These are phyloP conservation scores for Bellardia bayeri DNA, from an alignment of 2,888 invertebrate genomes.

Conservation along the genomic window DNA sequence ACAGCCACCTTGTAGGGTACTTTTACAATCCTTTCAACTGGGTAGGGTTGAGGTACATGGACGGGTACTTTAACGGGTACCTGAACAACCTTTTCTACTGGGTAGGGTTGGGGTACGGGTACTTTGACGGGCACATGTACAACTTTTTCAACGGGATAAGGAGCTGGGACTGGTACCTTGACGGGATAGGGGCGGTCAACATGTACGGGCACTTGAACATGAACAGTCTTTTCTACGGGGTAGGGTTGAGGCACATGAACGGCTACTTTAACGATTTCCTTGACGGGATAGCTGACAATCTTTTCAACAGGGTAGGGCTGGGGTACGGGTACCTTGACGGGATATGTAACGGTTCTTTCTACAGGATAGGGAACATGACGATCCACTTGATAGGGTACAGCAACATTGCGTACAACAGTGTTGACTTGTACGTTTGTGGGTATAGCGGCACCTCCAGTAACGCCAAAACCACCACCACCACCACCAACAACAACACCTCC, in stretches of 20 bases:
- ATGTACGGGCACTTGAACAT: constrained; percentile 88
- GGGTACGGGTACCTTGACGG: constrained; percentile 87
- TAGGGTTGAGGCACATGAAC: constrained; percentile 90
- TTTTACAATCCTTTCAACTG: constrained; percentile 87
- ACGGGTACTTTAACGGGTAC: constrained; percentile 89
- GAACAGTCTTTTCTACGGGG: constrained; percentile 91
- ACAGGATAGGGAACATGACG: constrained; percentile 89
- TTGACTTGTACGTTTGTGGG: constrained; percentile 87
- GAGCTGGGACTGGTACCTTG: constrained; percentile 91
- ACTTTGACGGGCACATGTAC: constrained; percentile 91
- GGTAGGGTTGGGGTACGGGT: constrained; percentile 92
- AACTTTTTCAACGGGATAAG: constrained; percentile 91
- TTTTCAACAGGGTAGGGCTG: constrained; percentile 89
- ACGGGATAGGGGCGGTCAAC: constrained; percentile 92
- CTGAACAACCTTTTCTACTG: constrained; percentile 90
- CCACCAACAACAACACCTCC: constrained; percentile 84
- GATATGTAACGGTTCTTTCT: constrained; percentile 88
- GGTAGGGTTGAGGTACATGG: constrained; percentile 85
- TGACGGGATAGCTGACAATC: constrained; percentile 85
- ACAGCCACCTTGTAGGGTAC: constrained; percentile 88
- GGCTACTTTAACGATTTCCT: constrained; percentile 89
- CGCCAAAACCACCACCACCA: constrained; percentile 75
- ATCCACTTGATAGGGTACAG: constrained; percentile 89
- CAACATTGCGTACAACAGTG: constrained; percentile 89
- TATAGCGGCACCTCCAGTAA: constrained; percentile 77